Evolutionary conservation across 2,888 invertebrate species (phyloP).

Genomic region (Oxycera nigricornis): DNA sequence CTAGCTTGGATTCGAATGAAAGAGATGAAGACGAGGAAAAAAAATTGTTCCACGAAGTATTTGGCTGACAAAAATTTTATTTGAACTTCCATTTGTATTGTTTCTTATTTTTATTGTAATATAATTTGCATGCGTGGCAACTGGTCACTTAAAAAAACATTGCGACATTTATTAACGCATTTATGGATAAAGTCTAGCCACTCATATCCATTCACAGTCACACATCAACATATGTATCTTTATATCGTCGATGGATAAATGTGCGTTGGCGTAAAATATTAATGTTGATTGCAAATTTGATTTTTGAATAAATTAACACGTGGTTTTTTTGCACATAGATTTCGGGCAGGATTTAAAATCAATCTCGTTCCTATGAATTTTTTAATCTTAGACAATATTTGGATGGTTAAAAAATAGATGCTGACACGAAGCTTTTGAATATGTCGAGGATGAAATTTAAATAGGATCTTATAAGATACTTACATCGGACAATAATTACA

Average conservation of each 20-base stretch:
- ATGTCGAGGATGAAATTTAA: background rate
- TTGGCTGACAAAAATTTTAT: constrained; percentile 6
- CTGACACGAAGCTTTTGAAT: background rate
- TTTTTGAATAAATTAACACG: background rate
- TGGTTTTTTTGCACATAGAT: constrained; percentile 2
- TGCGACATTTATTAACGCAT: constrained; percentile 31
- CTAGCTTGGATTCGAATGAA: background rate
- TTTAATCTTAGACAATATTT: background rate
- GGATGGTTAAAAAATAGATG: background rate
- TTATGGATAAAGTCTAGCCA: constrained; percentile 7
- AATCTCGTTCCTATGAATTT: background rate
- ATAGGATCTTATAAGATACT: constrained; percentile 56
- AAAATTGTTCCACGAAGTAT: background rate
- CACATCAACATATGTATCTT: background rate
- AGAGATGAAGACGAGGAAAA: background rate
- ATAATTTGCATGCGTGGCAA: constrained; percentile 38
- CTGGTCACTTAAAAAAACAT: constrained; percentile 11
- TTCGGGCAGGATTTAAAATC: background rate
- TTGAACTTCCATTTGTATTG: background rate
- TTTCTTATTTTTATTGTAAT: background rate
- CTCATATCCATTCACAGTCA: background rate
- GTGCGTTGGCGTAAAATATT: background rate
- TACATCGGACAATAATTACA: constrained; percentile 87
- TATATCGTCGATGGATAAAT: background rate
- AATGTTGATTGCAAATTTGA: constrained; percentile 11